Conservation (phyloP, 2,113 vertebrate species). For the Chaetodon trifascialis region DNA sequence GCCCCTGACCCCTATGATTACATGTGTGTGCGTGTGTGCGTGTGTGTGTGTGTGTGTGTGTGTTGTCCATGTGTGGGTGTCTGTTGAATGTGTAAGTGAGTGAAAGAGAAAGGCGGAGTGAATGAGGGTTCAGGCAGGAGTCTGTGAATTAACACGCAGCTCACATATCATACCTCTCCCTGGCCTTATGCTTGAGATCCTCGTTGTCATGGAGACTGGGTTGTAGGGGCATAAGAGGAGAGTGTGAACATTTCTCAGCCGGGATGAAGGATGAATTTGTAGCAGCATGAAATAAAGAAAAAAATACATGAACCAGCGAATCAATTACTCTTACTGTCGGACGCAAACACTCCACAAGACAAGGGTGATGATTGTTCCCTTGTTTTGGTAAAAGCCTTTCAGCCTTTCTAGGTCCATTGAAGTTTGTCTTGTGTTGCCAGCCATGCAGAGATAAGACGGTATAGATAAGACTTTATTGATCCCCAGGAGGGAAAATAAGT, state of each 20-base stretch:
- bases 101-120: not conserved
- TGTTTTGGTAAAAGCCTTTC: slow-evolving; percentile 20
- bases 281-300: slow-evolving; percentile 15
- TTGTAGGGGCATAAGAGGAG: slow-evolving; percentile 76
- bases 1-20: slow-evolving; percentile 31
- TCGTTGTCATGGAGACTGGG: slow-evolving; percentile 94
- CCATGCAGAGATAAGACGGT: slow-evolving; percentile 13
- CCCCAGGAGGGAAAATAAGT: not conserved
- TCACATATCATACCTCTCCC: slow-evolving; percentile 83
- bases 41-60: not conserved
- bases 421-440: slow-evolving; percentile 13
- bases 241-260: slow-evolving; percentile 54
- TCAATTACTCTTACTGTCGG: not conserved
- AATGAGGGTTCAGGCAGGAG: slow-evolving; percentile 36
- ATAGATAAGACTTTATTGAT: slow-evolving; percentile 31
- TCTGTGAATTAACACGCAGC: slow-evolving; percentile 77
- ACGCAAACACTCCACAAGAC: not conserved
- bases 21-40: slow-evolving; percentile 42
- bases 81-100: not conserved
- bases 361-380: not conserved
- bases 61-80: not conserved
- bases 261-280: slow-evolving; percentile 55
- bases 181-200: slow-evolving; percentile 83
- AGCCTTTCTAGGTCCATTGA: slow-evolving; percentile 18
- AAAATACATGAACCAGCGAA: slow-evolving; percentile 21